Evolutionary conservation across 2,113 vertebrate species (phyloP).

Genomic region (Leptosomus discolor): DNA sequence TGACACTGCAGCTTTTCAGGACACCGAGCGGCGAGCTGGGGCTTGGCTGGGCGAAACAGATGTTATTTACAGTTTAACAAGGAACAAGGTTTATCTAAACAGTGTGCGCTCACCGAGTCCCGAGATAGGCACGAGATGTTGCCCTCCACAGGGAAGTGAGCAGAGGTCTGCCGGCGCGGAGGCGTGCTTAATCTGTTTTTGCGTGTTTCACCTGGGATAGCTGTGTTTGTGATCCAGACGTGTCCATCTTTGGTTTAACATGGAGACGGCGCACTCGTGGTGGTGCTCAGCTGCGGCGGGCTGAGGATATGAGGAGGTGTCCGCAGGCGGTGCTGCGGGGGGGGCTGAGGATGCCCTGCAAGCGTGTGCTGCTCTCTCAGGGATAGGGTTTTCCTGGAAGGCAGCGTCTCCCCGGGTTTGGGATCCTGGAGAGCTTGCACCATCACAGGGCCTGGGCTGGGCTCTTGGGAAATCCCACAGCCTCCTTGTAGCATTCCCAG

Average conservation of each 20-base stretch:
- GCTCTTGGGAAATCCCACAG: not conserved
- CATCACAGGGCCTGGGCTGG: not conserved
- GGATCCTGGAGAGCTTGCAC: not conserved
- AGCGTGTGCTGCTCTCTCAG: not conserved
- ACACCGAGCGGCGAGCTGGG: accelerated
- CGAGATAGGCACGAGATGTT: not conserved
- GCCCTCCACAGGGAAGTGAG: not conserved
- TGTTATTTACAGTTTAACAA: slow-evolving; percentile 36
- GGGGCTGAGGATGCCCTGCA: not conserved
- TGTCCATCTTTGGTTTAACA: accelerated
- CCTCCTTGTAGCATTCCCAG: not conserved
- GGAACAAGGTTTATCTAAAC: slow-evolving; percentile 34
- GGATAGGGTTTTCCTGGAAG: not conserved
- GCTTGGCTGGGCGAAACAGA: not conserved
- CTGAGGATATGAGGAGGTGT: not conserved
- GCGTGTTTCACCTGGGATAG: not conserved
- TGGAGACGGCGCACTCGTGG: accelerated
- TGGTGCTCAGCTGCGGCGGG: not conserved
- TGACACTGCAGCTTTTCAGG: not conserved
- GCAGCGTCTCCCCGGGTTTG: not conserved
- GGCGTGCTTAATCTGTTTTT: not conserved
- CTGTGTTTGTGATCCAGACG: accelerated
- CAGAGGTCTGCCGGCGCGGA: not conserved
- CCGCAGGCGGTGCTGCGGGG: not conserved
- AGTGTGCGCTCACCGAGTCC: not conserved